These are phyloP conservation scores for Steromphala cineraria DNA, from an alignment of 2,888 invertebrate species.

Conservation along the genomic window DNA sequence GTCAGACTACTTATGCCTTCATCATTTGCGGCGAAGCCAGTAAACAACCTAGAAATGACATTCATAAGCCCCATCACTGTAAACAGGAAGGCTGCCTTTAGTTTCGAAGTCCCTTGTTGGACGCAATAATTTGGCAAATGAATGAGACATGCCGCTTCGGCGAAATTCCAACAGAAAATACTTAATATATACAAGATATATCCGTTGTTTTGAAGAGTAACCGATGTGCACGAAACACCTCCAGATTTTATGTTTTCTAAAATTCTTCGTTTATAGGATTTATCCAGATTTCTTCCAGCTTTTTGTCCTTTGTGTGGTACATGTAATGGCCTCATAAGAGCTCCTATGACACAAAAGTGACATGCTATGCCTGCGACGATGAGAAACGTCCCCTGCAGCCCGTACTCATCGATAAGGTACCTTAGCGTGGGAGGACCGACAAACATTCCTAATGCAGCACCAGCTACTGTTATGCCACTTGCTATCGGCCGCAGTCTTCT, in stretches of 20 bases:
- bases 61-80: neutral
- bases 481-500: conserved; percentile 33
- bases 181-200: neutral
- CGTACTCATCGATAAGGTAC: conserved; percentile 21
- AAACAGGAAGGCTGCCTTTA: neutral
- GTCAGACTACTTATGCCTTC: neutral
- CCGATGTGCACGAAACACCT: neutral
- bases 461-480: conserved; percentile 34
- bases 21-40: conserved; percentile 6
- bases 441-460: conserved; percentile 37
- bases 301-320: no score
- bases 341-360: neutral
- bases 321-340: neutral
- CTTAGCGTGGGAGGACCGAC: conserved; percentile 32
- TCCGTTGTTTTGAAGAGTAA: neutral
- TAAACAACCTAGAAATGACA: neutral
- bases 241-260: neutral
- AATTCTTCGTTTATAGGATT: no score
- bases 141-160: neutral
- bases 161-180: conserved; percentile 3
- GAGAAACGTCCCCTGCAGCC: conserved; percentile 24
- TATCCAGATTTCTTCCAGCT: no score
- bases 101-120: neutral
- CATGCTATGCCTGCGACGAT: neutral
- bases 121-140: neutral